Base-by-base conservation (phyloP, 1,140 invertebrate genomes). In the Marisa cornuarietis region DNA sequence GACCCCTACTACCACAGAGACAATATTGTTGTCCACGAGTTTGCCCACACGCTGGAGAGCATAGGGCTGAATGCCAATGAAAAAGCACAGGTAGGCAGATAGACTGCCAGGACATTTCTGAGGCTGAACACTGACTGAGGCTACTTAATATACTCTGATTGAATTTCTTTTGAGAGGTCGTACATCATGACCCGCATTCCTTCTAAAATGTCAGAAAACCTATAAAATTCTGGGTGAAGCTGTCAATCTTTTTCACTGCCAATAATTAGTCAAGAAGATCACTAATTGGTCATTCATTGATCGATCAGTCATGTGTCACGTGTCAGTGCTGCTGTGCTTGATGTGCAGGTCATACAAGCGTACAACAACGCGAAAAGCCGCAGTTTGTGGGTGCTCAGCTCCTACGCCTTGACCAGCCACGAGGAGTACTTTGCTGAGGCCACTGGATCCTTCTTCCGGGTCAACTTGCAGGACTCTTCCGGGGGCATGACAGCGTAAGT, bases 21-120 rank as follows among this genome's bases (percentile, higher is more conserved):
- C 26, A 87, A 87, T 66, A 85, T 86, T 24, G 78, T 86, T 5
- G 79, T 85, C 5, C 86, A 86, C 31, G 86, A 87, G 72, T 86
- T 87, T 68, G 72, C 83, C 22, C 86, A 87, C 68, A 80, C 84
- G 5, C 68, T 87, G 11, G 79, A 81, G 61, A 42, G 31, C 2
- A 26, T 8, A 61, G n/a, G 76, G 31, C 18, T 66, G 52, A n/a
- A 14, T 49, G 18, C n/a, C 0, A 68, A 61, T 49, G 65, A 51
- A 49, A 68, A 51, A 31, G 6, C 22, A 16, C 51, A 49, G 49
- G 62, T 77, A 7, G 42, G 65, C 62, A 42, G 31, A 42, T 6
- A 42, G 31, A 42, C 31, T 2, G 31, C 31, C 31, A 42, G 31
- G 31, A 42, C 31, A 58, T 58, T 18, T 58, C 54, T 0, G 54